Conservation (phyloP, 1,140 invertebrate species). For the Brachionus paranguensis region DNA sequence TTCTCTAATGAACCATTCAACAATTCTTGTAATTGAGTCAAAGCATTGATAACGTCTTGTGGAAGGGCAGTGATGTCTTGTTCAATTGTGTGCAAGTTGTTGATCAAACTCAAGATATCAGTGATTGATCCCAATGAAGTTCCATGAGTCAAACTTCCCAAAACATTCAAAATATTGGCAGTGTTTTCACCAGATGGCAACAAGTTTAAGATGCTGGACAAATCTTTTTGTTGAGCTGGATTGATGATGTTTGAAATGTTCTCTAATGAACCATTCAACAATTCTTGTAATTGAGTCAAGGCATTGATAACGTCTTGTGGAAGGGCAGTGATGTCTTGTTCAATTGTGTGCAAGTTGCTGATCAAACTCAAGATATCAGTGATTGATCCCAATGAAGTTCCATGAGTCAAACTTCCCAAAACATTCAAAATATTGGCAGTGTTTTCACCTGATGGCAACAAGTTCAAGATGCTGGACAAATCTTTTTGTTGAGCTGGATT, state of each 20-base stretch:
- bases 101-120: background rate
- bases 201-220: constrained; percentile 2
- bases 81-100: constrained; percentile 1
- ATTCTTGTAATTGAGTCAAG: background rate
- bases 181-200: background rate
- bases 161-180: background rate
- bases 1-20: background rate
- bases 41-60: constrained; percentile 15
- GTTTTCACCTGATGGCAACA: background rate
- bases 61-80: constrained; percentile 9
- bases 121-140: background rate
- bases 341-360: background rate
- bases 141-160: background rate
- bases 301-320: constrained; percentile 24
- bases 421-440: background rate
- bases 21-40: constrained; percentile 4
- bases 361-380: background rate
- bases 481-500: constrained; percentile 13
- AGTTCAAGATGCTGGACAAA: constrained; percentile 1
- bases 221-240: constrained; percentile 2
- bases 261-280: background rate
- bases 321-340: constrained; percentile 3
- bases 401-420: background rate
- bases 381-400: background rate
- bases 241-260: constrained; percentile 17